phyloP scores from a whole-genome alignment of 1,140 invertebrate genomes.

The Calephelis virginiensis region DNA sequence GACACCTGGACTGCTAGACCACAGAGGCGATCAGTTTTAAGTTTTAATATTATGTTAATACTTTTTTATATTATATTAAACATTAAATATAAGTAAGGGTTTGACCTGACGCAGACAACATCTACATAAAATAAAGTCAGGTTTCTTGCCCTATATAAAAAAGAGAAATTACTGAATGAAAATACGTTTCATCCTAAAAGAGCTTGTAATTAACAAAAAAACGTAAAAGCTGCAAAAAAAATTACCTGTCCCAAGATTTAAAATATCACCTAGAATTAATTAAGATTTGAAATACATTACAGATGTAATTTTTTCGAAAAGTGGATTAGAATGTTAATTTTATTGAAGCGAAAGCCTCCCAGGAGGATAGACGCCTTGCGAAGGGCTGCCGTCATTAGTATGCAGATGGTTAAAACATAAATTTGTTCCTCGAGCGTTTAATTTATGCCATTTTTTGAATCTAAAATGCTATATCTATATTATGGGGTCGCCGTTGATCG shows the following conservation, averaged over 20 bases:
- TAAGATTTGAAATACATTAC: constrained; percentile 45
- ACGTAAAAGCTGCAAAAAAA: constrained; percentile 19
- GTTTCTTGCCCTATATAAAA: too few relatives aligned
- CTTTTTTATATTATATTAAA: too few relatives aligned
- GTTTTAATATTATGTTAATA: too few relatives aligned
- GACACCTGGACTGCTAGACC: too few relatives aligned
- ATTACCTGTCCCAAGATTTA: constrained; percentile 19
- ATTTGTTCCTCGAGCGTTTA: constrained; percentile 67
- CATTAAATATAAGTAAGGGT: too few relatives aligned
- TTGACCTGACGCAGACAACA: too few relatives aligned
- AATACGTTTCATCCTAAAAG: too few relatives aligned
- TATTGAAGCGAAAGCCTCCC: constrained; percentile 68
- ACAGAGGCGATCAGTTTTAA: too few relatives aligned
- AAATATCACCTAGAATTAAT: constrained; percentile 25
- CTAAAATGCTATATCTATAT: constrained; percentile 22
- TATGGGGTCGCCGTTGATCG: too few relatives aligned
- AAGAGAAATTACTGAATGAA: too few relatives aligned
- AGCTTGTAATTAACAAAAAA: not conserved
- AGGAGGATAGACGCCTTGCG: constrained; percentile 48
- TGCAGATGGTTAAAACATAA: constrained; percentile 73
- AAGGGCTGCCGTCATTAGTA: constrained; percentile 61
- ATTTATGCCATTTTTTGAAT: constrained; percentile 61
- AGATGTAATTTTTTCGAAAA: constrained; percentile 69
- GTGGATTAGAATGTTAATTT: constrained; percentile 78
- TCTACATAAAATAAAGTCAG: too few relatives aligned